phyloP scores from a whole-genome alignment of 1,140 invertebrate species.

The Potamilus streckersoni region DNA sequence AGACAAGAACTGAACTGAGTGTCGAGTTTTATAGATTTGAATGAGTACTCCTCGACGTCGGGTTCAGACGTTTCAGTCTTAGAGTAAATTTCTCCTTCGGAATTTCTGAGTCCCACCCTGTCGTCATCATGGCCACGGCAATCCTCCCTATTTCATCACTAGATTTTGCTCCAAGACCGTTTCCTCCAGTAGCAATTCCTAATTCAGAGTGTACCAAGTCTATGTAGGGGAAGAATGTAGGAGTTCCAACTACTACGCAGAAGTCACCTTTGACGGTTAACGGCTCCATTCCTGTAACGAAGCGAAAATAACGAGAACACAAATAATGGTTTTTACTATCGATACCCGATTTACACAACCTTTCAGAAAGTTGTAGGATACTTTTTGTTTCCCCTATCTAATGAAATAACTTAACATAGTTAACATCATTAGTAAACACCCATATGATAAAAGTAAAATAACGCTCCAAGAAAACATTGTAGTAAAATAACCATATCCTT shows the following conservation, averaged over 20 bases:
- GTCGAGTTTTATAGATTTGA: too few species aligned
- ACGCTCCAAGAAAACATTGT: too few species aligned
- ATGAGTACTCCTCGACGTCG: too few species aligned
- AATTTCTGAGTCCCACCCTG: slow-evolving; percentile 4
- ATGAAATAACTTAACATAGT: too few species aligned
- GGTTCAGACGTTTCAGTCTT: not conserved
- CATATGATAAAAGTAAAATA: too few species aligned
- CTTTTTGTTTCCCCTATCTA: too few species aligned
- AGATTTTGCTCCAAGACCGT: slow-evolving; percentile 6
- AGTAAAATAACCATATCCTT: too few species aligned
- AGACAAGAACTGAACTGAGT: too few species aligned
- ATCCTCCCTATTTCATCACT: slow-evolving; percentile 13
- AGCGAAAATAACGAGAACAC: not conserved
- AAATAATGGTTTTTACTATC: too few species aligned
- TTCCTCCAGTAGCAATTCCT: slow-evolving; percentile 6
- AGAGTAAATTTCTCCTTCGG: not conserved
- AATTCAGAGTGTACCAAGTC: slow-evolving; percentile 10
- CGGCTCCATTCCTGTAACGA: not conserved
- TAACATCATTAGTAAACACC: too few species aligned
- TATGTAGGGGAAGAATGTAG: not conserved
- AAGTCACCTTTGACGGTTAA: not conserved
- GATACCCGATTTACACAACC: too few species aligned
- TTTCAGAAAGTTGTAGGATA: too few species aligned
- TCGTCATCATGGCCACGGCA: slow-evolving; percentile 5
- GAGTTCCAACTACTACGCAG: slow-evolving; percentile 5